phyloP scores from a whole-genome alignment of 2,888 invertebrate genomes.

The Platycheirus rosarum region DNA sequence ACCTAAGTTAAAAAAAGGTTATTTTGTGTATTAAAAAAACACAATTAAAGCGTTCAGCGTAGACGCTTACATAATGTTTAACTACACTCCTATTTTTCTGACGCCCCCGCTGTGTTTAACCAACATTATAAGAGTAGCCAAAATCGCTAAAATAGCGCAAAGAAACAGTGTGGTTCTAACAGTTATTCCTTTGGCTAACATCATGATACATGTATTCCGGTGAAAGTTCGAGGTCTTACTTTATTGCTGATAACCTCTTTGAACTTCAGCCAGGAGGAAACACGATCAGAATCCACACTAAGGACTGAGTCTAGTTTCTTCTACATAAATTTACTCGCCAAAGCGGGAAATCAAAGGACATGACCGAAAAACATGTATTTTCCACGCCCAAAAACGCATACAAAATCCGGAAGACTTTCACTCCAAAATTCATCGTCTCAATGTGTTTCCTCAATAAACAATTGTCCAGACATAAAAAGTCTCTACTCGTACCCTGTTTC shows the following conservation, averaged over 20 bases:
- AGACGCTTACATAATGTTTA: too few species aligned
- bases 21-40: too few species aligned
- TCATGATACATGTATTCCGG: too few species aligned
- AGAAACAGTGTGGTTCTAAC: too few species aligned
- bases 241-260: slow-evolving; percentile 27
- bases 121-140: too few species aligned
- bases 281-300: slow-evolving; percentile 26
- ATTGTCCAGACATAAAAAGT: slow-evolving; percentile 58
- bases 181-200: too few species aligned
- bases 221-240: slow-evolving; percentile 33
- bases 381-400: neutral
- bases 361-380: slow-evolving; percentile 55
- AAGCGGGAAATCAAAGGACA: slow-evolving; percentile 54
- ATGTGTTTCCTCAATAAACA: slow-evolving; percentile 57
- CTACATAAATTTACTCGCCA: neutral
- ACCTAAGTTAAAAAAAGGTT: too few species aligned
- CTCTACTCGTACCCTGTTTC: slow-evolving; percentile 8
- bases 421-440: slow-evolving; percentile 55
- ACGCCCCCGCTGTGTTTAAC: too few species aligned
- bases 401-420: slow-evolving; percentile 40
- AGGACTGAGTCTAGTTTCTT: slow-evolving; percentile 5
- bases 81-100: too few species aligned
- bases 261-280: slow-evolving; percentile 32
- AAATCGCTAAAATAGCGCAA: too few species aligned
- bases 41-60: too few species aligned